A percentile compares a stretch with the other conserved stretches of the same genome.
Evolutionary conservation across 2,888 invertebrate species (phyloP).

Genomic region (Bimastos eiseni): DNA sequence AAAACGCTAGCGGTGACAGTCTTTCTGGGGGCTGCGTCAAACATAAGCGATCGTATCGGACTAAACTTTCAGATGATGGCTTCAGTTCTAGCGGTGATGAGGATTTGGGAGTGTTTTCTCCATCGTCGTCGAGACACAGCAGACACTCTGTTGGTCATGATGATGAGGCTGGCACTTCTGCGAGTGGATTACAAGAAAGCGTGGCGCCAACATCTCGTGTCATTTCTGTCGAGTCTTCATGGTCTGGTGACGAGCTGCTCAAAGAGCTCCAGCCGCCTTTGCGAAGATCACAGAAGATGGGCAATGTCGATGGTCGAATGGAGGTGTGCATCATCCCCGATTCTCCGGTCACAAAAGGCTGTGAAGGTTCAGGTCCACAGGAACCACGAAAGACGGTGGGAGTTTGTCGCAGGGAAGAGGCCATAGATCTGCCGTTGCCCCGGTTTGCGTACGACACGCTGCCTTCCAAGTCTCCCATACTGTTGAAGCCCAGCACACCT

Average conservation of each 20-base stretch:
- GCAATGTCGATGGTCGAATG: not conserved
- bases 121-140: not conserved
- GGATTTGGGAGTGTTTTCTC: conserved; percentile 32
- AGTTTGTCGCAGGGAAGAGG: conserved; percentile 18
- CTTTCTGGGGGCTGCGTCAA: not conserved
- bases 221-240: not conserved
- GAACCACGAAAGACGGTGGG: not conserved
- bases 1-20: conserved; percentile 44
- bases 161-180: not conserved
- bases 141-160: not conserved
- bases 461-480: not conserved
- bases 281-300: not conserved
- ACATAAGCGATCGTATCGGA: conserved; percentile 33
- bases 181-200: not conserved
- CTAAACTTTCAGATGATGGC: conserved; percentile 42
- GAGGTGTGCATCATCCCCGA: conserved; percentile 14
- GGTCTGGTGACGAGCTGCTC: not conserved
- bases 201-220: not conserved
- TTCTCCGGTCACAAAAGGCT: not conserved
- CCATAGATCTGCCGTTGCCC: conserved; percentile 35
- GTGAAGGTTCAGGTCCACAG: not conserved
- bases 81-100: conserved; percentile 51
- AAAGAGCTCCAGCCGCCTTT: not conserved
- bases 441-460: conserved; percentile 33
- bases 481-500: not conserved